Evolutionary conservation across 2,113 vertebrate species (phyloP).

Genomic region (Oxygymnocypris stewartii): DNA sequence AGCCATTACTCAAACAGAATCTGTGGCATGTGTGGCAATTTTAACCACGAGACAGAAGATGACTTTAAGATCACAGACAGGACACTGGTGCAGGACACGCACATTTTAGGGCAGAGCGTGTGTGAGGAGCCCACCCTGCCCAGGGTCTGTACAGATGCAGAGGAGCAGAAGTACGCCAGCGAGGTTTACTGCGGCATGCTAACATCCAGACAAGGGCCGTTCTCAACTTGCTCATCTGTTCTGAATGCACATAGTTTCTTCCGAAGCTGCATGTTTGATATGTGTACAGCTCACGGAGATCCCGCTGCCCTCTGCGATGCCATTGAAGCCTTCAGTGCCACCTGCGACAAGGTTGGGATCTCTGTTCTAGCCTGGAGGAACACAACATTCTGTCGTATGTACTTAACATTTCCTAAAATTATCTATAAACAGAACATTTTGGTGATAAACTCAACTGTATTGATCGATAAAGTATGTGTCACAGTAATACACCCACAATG

Average conservation of each 20-base stretch:
- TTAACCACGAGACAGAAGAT: constrained; percentile 72
- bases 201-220: constrained; percentile 69
- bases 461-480: neutral
- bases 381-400: constrained; percentile 79
- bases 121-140: constrained; percentile 67
- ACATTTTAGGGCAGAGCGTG: constrained; percentile 65
- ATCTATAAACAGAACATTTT: neutral
- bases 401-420: neutral
- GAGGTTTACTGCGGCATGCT: constrained; percentile 77
- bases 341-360: constrained; percentile 76
- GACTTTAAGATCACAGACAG: constrained; percentile 71
- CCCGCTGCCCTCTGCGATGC: constrained; percentile 69
- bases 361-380: constrained; percentile 75
- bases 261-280: constrained; percentile 73
- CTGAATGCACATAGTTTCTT: constrained; percentile 75
- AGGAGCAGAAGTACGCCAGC: constrained; percentile 65
- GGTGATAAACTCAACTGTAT: neutral
- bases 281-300: constrained; percentile 73
- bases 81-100: constrained; percentile 57
- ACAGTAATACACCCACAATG: neutral
- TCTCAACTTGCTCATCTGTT: constrained; percentile 69
- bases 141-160: constrained; percentile 65
- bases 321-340: constrained; percentile 68
- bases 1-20: constrained; percentile 71
- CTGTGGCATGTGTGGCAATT: constrained; percentile 87